These are phyloP conservation scores for Troides aeacus DNA, from an alignment of 2,888 invertebrate species.

Conservation along the genomic window DNA sequence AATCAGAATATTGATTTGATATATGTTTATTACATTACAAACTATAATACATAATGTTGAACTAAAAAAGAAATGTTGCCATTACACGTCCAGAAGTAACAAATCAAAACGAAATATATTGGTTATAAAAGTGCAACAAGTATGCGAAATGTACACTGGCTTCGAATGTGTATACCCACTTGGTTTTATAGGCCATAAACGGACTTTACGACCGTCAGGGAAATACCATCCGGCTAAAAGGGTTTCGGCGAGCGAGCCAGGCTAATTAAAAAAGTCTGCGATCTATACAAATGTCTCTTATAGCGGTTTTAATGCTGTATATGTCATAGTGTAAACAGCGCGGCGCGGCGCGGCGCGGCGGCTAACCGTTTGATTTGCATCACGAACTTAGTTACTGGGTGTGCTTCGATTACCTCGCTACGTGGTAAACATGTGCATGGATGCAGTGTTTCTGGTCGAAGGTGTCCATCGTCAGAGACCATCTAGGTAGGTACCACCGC, in stretches of 20 bases:
- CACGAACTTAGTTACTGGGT: too few species aligned
- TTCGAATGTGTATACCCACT: constrained; percentile 69
- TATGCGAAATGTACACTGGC: constrained; percentile 67
- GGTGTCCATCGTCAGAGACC: too few species aligned
- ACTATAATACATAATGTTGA: constrained; percentile 35
- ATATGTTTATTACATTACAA: constrained; percentile 16
- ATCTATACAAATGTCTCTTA: constrained; percentile 14
- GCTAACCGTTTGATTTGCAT: too few species aligned
- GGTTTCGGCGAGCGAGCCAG: constrained; percentile 54
- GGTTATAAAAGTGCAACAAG: constrained; percentile 79
- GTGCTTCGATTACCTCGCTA: too few species aligned
- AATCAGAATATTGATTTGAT: too few species aligned
- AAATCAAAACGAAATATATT: constrained; percentile 78
- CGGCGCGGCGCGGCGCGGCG: too few species aligned
- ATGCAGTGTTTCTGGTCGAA: too few species aligned
- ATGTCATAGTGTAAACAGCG: neutral
- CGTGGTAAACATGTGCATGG: too few species aligned
- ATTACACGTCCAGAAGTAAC: constrained; percentile 67
- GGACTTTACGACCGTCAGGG: constrained; percentile 69
- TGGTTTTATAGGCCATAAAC: constrained; percentile 75
- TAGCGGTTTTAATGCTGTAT: constrained; percentile 6
- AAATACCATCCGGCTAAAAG: constrained; percentile 78
- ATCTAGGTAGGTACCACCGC: too few species aligned
- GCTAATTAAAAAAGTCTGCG: constrained; percentile 70
- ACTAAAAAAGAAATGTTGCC: constrained; percentile 47